Evolutionary conservation across 1,140 invertebrate species (phyloP), one percentile per base, ranked within the genome.

Genomic region (Drosophila nikananu): DNA sequence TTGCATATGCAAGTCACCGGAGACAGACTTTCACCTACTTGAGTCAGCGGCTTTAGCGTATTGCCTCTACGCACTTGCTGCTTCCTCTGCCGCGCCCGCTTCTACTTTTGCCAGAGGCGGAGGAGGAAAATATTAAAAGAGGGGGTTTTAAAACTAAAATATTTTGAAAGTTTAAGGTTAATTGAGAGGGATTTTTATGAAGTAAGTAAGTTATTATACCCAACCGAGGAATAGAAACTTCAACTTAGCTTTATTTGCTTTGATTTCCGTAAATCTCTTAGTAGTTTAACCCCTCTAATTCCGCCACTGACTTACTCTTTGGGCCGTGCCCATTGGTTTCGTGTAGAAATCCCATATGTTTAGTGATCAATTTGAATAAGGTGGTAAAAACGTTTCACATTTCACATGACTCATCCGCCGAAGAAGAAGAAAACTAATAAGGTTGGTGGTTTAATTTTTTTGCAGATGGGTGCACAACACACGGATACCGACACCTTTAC

Each of bases 1-100:
- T 86, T 86, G 83, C 83, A 86, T 86, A 87, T 86, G 84, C 86
- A 89, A 89, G 84, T 89, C 84, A 89, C 86, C 83, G 65, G 35
- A 61, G 81, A 72, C 54, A 77, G 86, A 89, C 86, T 90, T 86
- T 91, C 86, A 89, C 86, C 86, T 86, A 91, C 81, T 81, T 90
- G 84, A 87, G 68, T 90, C 86, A 90, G 63, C 58, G 19, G n/a
- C 49, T 41, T 12, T 9, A 15, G 49, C 19, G 67, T 48, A 62
- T 55, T 65, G 65, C 77, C 78, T 79, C 81, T 90, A 89, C 86
- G 86, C 86, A 89, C 86, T 90, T 86, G 74, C 48, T 60, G 52
- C 49, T 54, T 70, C 62, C 64, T 48, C 75, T 30, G 58, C 19
- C 51, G 52, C 59, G 67, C 59, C 79, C 75, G 71, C 78, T 62